Evolutionary conservation across 1,140 invertebrate genomes (phyloP).

Genomic region (Drosophila ambigua): DNA sequence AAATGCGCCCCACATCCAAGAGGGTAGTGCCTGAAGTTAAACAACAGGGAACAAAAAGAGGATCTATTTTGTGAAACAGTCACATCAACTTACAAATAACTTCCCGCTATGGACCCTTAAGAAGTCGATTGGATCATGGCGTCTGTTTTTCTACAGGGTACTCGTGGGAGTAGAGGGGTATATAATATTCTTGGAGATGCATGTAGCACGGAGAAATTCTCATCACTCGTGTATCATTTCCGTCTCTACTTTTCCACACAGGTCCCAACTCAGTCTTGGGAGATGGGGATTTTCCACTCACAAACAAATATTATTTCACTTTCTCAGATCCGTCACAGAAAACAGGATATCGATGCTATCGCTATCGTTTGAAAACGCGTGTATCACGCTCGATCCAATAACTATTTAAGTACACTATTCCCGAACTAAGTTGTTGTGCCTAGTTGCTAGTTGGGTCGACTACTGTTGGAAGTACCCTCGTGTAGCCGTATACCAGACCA

Average conservation of each 20-base stretch:
- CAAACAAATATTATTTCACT: no score
- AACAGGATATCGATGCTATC: conserved; percentile 13
- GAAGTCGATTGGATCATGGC: conserved; percentile 29
- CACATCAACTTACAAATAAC: conserved; percentile 17
- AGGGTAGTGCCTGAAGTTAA: conserved; percentile 10
- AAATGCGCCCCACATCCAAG: conserved; percentile 31
- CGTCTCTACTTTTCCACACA: no score
- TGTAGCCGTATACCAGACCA: conserved; percentile 27
- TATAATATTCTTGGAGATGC: background rate
- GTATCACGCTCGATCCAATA: background rate
- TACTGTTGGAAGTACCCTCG: conserved; percentile 26
- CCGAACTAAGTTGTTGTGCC: conserved; percentile 9
- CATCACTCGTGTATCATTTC: no score
- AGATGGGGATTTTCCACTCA: no score
- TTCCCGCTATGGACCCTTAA: conserved; percentile 7
- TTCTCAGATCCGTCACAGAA: conserved; percentile 16
- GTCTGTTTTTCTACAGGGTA: conserved; percentile 25
- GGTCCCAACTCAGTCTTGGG: no score
- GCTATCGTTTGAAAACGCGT: conserved; percentile 22
- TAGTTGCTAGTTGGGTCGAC: background rate
- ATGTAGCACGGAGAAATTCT: no score
- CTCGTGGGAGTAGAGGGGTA: background rate
- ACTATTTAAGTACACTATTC: conserved; percentile 41
- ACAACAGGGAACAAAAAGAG: no score
- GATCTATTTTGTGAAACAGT: conserved; percentile 12